A percentile compares a stretch with the other conserved stretches of the same genome.
Conservation (phyloP, 30 jellyfish, hydroid and myxozoan genomes). For the Pseudorhiza aurosa region DNA sequence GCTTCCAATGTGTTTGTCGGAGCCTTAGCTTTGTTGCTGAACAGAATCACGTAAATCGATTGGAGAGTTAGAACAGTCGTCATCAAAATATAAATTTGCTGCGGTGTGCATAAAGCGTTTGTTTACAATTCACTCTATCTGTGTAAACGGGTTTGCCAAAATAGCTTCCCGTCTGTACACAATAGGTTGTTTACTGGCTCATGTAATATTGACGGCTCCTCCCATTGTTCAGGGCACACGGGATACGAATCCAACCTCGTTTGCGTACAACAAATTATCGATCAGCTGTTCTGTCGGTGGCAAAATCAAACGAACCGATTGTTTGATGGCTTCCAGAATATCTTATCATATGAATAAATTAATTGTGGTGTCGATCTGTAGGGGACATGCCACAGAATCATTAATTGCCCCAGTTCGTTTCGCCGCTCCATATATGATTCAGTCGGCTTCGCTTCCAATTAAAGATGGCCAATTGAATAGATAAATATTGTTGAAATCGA, state of each 20-base stretch:
- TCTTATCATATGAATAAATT: neutral
- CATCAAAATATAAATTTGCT: too few relatives aligned
- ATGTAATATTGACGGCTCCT: slow-evolving; percentile 5
- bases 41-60: too few relatives aligned
- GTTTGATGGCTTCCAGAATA: neutral
- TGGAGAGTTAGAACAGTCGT: neutral
- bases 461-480: neutral
- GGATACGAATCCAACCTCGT: neutral
- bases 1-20: too few relatives aligned
- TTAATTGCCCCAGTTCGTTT: neutral
- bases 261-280: slow-evolving; percentile 9
- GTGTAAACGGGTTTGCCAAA: neutral
- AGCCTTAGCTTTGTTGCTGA: too few relatives aligned
- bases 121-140: neutral
- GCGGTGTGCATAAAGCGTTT: neutral
- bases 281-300: slow-evolving; percentile 9
- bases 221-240: neutral
- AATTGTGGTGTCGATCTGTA: neutral
- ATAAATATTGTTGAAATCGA: neutral
- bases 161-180: neutral
- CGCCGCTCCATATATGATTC: neutral
- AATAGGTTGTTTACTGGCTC: neutral
- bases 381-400: neutral
- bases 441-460: neutral
- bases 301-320: neutral